These are phyloP conservation scores for Cordilura impudica DNA, from an alignment of 2,888 invertebrate genomes.

Conservation along the genomic window DNA sequence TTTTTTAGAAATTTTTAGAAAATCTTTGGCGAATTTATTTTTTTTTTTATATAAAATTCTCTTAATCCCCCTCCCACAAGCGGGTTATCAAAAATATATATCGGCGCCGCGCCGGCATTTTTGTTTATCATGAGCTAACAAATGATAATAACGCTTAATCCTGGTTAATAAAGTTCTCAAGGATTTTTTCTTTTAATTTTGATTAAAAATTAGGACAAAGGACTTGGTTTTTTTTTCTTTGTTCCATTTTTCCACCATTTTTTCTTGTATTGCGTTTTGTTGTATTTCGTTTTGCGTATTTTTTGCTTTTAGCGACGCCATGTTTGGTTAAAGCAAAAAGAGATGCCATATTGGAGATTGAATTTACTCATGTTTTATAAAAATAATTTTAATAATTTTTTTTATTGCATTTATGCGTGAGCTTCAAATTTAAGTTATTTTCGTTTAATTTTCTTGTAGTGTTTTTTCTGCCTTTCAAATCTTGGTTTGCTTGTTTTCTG, in stretches of 20 bases:
- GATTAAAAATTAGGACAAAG: constrained; percentile 61
- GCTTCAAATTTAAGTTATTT: not conserved
- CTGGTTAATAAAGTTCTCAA: not conserved
- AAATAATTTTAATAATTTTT: not conserved
- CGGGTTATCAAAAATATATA: not conserved
- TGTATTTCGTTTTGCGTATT: constrained; percentile 65
- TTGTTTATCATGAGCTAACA: not conserved
- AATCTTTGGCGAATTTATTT: not conserved
- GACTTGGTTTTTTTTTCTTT: constrained; percentile 62
- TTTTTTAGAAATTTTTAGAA: not conserved
- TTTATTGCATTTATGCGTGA: not conserved
- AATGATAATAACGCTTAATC: not conserved
- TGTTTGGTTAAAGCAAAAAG: constrained; percentile 68
- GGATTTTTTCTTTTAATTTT: constrained; percentile 21
- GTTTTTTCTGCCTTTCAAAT: not conserved
- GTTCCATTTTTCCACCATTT: constrained; percentile 67
- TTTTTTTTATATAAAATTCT: not conserved
- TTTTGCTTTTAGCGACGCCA: constrained; percentile 72
- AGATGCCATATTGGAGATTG: constrained; percentile 45
- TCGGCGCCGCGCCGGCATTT: constrained; percentile 39
- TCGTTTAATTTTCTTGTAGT: not conserved
- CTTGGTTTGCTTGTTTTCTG: not conserved
- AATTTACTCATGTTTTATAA: no score
- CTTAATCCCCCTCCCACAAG: not conserved
- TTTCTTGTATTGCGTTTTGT: constrained; percentile 65